These are phyloP conservation scores for Gadopsis bispinosus DNA, from an alignment of 2,797 vertebrate genomes.

Conservation along the genomic window DNA sequence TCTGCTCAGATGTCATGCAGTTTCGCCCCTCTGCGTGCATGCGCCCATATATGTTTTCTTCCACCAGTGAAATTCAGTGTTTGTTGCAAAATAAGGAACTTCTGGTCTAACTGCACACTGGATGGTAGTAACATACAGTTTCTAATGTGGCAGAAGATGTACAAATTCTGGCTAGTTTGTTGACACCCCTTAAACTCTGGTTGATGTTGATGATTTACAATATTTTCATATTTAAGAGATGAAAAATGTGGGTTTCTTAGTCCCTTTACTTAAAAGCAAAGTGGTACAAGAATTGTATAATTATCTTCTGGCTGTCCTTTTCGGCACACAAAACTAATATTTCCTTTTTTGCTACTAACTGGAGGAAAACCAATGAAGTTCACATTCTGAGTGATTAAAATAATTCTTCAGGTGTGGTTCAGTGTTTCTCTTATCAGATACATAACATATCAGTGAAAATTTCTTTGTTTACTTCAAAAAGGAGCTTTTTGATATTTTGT, in stretches of 20 bases:
- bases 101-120: constrained; percentile 72
- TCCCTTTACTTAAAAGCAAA: constrained; percentile 18
- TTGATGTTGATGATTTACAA: constrained; percentile 33
- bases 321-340: neutral
- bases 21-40: constrained; percentile 37
- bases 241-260: neutral
- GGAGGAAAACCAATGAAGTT: constrained; percentile 22
- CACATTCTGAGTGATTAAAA: constrained; percentile 7
- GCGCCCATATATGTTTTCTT: constrained; percentile 35
- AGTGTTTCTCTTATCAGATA: constrained; percentile 31
- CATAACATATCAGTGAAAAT: constrained; percentile 30
- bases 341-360: constrained; percentile 22
- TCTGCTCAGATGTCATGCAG: constrained; percentile 64
- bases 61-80: constrained; percentile 36
- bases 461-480: constrained; percentile 8
- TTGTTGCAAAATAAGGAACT: constrained; percentile 56
- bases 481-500: neutral
- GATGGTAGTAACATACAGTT: constrained; percentile 64
- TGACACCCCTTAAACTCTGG: constrained; percentile 31
- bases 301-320: constrained; percentile 5
- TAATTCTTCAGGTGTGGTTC: neutral
- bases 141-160: constrained; percentile 57
- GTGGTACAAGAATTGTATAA: neutral
- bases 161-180: constrained; percentile 30
- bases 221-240: constrained; percentile 18